Evolutionary conservation across 2,113 vertebrate species (phyloP).

Genomic region (Arenaria interpres): DNA sequence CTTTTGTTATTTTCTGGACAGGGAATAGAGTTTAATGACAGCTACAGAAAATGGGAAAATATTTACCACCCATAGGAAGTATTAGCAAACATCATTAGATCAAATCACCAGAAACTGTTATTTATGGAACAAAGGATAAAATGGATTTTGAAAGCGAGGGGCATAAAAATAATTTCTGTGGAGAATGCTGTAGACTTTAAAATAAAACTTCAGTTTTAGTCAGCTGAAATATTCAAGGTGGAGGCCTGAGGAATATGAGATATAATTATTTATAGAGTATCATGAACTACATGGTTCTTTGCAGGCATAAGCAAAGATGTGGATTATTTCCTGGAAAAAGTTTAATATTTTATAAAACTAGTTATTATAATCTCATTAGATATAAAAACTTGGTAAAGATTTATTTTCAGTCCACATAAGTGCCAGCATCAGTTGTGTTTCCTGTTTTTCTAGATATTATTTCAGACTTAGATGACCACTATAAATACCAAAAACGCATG

Average conservation of each 20-base stretch:
- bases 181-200: not conserved
- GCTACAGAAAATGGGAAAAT: not conserved
- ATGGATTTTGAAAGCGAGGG: not conserved
- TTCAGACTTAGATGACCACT: not conserved
- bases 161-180: not conserved
- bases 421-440: not conserved
- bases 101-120: not conserved
- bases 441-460: not conserved
- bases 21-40: slow-evolving; percentile 40
- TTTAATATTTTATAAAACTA: not conserved
- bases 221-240: not conserved
- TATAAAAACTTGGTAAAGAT: not conserved
- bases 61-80: not conserved
- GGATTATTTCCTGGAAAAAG: not conserved
- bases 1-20: slow-evolving; percentile 49
- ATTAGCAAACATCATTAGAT: not conserved
- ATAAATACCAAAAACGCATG: not conserved
- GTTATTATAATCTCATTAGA: not conserved
- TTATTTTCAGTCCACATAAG: not conserved
- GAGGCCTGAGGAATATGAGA: not conserved
- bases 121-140: not conserved
- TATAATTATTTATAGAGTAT: not conserved
- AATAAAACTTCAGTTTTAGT: not conserved
- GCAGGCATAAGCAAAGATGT: not conserved
- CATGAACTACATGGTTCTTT: not conserved